Conservation (phyloP, 2,888 invertebrate genomes). For the Leptothorax acervorum region DNA sequence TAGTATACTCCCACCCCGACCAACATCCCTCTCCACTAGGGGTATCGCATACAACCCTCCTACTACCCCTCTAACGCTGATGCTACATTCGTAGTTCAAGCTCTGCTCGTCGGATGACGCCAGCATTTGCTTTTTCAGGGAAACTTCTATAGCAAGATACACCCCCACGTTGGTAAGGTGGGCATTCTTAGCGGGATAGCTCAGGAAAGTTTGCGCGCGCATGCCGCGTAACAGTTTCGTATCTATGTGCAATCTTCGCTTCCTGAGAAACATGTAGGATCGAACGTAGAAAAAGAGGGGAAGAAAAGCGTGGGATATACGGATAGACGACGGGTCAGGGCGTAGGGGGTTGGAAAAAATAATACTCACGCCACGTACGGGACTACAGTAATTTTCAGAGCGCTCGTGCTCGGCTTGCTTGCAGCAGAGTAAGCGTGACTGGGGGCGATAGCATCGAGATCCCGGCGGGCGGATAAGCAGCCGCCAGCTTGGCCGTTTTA, state of each 20-base stretch:
- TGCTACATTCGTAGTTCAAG: constrained; percentile 68
- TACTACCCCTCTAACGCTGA: constrained; percentile 70
- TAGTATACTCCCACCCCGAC: constrained; percentile 69
- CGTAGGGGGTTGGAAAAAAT: constrained; percentile 69
- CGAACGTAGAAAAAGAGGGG: constrained; percentile 57
- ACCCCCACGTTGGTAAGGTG: constrained; percentile 79
- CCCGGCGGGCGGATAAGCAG: constrained; percentile 79
- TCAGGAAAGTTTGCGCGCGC: constrained; percentile 63
- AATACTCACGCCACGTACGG: constrained; percentile 77
- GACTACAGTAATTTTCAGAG: constrained; percentile 78
- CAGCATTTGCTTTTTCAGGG: constrained; percentile 72
- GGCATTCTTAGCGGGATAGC: constrained; percentile 64
- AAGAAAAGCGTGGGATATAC: constrained; percentile 57
- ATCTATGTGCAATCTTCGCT: constrained; percentile 59
- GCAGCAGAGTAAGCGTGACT: constrained; percentile 82
- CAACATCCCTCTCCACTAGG: constrained; percentile 30
- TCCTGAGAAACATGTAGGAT: constrained; percentile 69
- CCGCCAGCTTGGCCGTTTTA: constrained; percentile 79
- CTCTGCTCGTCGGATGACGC: constrained; percentile 78
- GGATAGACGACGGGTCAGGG: constrained; percentile 22
- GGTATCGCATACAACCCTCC: constrained; percentile 58
- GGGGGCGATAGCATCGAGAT: constrained; percentile 82
- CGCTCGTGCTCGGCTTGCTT: constrained; percentile 77
- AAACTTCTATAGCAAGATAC: constrained; percentile 50
- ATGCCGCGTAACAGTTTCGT: constrained; percentile 40